Percentiles rank a stretch among this genome's conserved stretches.
These are phyloP conservation scores for Ypsolopha scabrella DNA, from an alignment of 2,888 invertebrate species.

Conservation along the genomic window DNA sequence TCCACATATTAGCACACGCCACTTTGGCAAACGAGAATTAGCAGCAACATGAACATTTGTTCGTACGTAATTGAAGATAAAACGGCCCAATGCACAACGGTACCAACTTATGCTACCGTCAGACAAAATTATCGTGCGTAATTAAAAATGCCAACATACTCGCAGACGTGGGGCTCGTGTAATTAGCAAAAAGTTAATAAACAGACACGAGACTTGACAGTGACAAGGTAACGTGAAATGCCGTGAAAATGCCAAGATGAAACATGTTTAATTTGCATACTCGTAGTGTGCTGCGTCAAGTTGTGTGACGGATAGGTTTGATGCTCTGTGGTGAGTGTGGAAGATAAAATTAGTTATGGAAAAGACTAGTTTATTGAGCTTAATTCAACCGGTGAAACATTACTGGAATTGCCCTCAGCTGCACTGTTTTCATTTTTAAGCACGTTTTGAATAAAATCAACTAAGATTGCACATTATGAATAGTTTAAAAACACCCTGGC, in stretches of 20 bases:
- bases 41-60: constrained; percentile 28
- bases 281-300: constrained; percentile 18
- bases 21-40: constrained; percentile 36
- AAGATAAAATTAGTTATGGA: no score
- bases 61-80: constrained; percentile 26
- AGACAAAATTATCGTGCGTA: constrained; percentile 56
- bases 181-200: constrained; percentile 70
- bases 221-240: constrained; percentile 63
- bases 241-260: constrained; percentile 67
- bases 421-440: no score
- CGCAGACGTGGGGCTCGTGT: constrained; percentile 57
- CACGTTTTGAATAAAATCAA: no score
- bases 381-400: no score
- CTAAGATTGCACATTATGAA: no score
- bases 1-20: constrained; percentile 4
- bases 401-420: no score
- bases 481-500: no score
- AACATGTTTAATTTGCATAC: constrained; percentile 64
- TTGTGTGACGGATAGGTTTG: constrained; percentile 20
- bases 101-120: constrained; percentile 16
- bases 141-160: constrained; percentile 68
- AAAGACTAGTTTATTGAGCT: no score
- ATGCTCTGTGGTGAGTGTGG: background rate
- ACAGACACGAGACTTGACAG: constrained; percentile 58
- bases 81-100: constrained; percentile 24